phyloP scores from a whole-genome alignment of 1,140 invertebrate genomes.

The Carposina sasakii region DNA sequence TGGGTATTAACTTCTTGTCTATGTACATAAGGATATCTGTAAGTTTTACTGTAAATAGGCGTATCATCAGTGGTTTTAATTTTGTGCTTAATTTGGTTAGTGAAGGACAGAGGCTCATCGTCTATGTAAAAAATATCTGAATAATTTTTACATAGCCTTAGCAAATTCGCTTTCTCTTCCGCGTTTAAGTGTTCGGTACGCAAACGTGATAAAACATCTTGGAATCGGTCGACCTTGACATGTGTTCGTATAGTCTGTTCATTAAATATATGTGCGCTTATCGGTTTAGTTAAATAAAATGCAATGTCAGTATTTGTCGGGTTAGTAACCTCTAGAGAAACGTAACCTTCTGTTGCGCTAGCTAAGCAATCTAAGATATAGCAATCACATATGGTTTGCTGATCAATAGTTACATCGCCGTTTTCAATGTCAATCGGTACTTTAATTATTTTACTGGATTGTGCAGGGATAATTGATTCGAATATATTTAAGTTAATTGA shows the following conservation, averaged over 20 bases:
- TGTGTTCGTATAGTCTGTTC: not conserved
- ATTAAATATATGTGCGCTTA: slow-evolving; percentile 3
- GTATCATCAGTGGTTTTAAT: too few species aligned
- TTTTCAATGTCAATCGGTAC: not conserved
- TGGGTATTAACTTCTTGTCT: too few species aligned
- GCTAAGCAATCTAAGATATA: slow-evolving; percentile 3
- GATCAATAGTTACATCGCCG: not conserved
- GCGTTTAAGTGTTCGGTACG: too few species aligned
- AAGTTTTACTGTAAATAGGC: too few species aligned
- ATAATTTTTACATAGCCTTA: too few species aligned
- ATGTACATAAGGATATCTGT: too few species aligned
- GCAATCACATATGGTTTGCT: slow-evolving; percentile 4
- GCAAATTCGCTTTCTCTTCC: too few species aligned
- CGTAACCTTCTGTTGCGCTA: not conserved
- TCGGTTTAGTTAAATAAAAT: slow-evolving; percentile 1
- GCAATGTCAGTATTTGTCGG: not conserved
- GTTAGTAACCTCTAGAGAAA: slow-evolving; percentile 2
- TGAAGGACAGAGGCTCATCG: too few species aligned
- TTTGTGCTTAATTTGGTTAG: too few species aligned
- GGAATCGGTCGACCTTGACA: not conserved
- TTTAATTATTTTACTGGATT: slow-evolving; percentile 2
- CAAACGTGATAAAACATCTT: slow-evolving; percentile 6
- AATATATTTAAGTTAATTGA: slow-evolving; percentile 4
- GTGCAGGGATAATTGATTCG: not conserved
- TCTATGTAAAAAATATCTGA: too few species aligned